Evolutionary conservation across 2,113 vertebrate species (phyloP).

Genomic region (Dicrurus megarhynchus): DNA sequence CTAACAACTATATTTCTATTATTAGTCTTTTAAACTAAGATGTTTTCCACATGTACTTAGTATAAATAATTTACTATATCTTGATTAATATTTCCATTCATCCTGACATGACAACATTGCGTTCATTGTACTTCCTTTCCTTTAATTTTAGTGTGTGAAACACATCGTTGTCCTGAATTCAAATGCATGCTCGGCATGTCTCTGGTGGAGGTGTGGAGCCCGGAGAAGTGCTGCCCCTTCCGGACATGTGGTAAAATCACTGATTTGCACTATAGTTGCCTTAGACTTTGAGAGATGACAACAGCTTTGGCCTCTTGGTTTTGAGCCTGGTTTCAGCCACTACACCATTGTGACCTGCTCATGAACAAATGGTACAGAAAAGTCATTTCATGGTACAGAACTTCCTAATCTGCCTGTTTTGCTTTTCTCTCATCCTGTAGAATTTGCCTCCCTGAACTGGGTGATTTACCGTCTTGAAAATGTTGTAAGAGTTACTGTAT

Average conservation of each 20-base stretch:
- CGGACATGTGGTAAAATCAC: constrained; percentile 84
- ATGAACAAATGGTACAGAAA: background rate
- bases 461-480: background rate
- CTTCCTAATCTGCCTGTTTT: background rate
- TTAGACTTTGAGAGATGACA: background rate
- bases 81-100: background rate
- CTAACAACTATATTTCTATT: background rate
- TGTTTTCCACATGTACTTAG: background rate
- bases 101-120: background rate
- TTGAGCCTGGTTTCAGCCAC: background rate
- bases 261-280: background rate
- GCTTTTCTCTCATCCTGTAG: background rate
- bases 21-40: background rate
- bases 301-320: background rate
- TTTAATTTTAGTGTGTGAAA: constrained; percentile 82
- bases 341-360: background rate
- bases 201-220: constrained; percentile 77
- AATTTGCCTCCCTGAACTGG: background rate
- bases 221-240: constrained; percentile 85
- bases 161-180: constrained; percentile 82
- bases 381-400: background rate
- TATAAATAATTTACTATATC: background rate
- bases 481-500: background rate
- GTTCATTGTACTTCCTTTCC: background rate
- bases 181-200: constrained; percentile 84